Evolutionary conservation across 1,140 invertebrate species (phyloP).

Genomic region (Drosophila neocordata): DNA sequence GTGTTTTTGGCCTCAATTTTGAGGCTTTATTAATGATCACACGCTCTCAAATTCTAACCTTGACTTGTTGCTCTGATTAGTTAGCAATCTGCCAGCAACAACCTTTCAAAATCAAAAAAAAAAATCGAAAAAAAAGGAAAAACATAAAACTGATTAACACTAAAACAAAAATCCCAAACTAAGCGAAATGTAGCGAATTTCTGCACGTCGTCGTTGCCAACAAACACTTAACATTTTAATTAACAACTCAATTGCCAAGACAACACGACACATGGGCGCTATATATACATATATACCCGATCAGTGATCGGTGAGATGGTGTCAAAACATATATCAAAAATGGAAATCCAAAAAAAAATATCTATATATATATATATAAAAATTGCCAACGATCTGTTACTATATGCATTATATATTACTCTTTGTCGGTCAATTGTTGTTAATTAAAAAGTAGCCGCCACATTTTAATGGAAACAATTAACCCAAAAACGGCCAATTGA

Average conservation of each 20-base stretch:
- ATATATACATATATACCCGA: neutral
- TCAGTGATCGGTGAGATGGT: slow-evolving; percentile 35
- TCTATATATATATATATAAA: too few relatives aligned
- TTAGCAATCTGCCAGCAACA: slow-evolving; percentile 20
- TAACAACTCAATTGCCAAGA: slow-evolving; percentile 72
- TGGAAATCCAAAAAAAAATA: slow-evolving; percentile 49
- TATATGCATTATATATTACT: slow-evolving; percentile 23
- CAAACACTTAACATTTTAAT: slow-evolving; percentile 58
- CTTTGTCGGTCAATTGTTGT: slow-evolving; percentile 66
- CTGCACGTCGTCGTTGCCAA: slow-evolving; percentile 53
- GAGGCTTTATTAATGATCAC: slow-evolving; percentile 45
- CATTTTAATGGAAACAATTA: slow-evolving; percentile 82
- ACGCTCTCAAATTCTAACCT: slow-evolving; percentile 37
- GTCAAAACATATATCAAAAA: slow-evolving; percentile 78
- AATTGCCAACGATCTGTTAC: slow-evolving; percentile 40
- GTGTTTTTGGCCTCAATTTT: slow-evolving; percentile 28
- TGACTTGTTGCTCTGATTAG: slow-evolving; percentile 25
- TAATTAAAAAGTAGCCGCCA: slow-evolving; percentile 80
- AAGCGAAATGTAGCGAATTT: slow-evolving; percentile 30
- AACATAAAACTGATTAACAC: slow-evolving; percentile 51
- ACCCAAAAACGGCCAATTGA: slow-evolving; percentile 78
- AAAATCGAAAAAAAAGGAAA: neutral
- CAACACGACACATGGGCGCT: slow-evolving; percentile 18
- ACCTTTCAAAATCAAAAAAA: slow-evolving; percentile 23
- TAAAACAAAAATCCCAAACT: slow-evolving; percentile 24